Percentiles rank a stretch among this genome's conserved stretches.
These are phyloP conservation scores for Drosophila jambulina DNA, from an alignment of 1,140 invertebrate genomes.

Conservation along the genomic window DNA sequence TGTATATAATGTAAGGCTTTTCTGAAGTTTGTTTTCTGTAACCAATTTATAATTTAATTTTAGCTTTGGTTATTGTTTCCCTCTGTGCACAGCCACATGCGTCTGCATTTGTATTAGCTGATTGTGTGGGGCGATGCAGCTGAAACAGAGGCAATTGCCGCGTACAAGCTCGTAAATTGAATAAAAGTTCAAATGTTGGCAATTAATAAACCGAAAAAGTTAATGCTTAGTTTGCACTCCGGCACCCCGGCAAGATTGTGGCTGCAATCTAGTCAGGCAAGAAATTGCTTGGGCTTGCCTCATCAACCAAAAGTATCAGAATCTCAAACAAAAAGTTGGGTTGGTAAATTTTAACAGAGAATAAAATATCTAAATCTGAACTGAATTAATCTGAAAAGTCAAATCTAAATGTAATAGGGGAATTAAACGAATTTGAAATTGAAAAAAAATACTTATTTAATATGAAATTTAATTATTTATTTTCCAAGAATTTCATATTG, in stretches of 20 bases:
- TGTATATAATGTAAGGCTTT: background rate
- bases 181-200: constrained; percentile 82
- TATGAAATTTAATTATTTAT: background rate
- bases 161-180: constrained; percentile 76
- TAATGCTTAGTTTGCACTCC: constrained; percentile 54
- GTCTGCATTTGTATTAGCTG: constrained; percentile 57
- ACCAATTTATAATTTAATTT: too few relatives aligned
- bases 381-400: background rate
- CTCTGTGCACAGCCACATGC: background rate
- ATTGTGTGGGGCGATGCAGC: constrained; percentile 45
- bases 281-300: constrained; percentile 5
- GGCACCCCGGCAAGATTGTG: constrained; percentile 3
- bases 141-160: constrained; percentile 55
- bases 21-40: background rate
- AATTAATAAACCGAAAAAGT: constrained; percentile 81
- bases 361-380: background rate
- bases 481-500: background rate
- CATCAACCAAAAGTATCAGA: constrained; percentile 21
- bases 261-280: constrained; percentile 36
- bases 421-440: too few relatives aligned
- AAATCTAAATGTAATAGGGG: too few relatives aligned
- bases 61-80: background rate
- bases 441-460: too few relatives aligned
- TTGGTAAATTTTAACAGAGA: background rate
- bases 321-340: background rate